These are phyloP conservation scores for Macroramphosus scolopax DNA, from an alignment of 2,797 vertebrate species.

Conservation along the genomic window DNA sequence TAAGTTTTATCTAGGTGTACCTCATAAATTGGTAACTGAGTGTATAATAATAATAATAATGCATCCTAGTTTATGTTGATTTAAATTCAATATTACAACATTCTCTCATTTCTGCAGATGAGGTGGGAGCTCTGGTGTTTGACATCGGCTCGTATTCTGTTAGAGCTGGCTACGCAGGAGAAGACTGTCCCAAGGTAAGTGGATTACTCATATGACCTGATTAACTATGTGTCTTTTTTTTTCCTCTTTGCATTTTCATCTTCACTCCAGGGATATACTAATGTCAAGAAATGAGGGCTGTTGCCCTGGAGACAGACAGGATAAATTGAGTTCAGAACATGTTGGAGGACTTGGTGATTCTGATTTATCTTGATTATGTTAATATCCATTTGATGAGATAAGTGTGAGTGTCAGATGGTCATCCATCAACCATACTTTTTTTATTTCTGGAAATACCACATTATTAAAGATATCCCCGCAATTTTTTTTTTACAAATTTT, in stretches of 20 bases:
- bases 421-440: not conserved
- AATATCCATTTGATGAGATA: slow-evolving; percentile 12
- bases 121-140: slow-evolving; percentile 97
- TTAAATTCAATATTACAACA: not conserved
- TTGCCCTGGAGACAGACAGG: slow-evolving; percentile 49
- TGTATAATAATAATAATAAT: too few species aligned
- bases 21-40: too few species aligned
- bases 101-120: slow-evolving; percentile 80
- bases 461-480: not conserved
- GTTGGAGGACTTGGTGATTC: slow-evolving; percentile 35
- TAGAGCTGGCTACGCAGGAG: slow-evolving; percentile 96
- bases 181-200: slow-evolving; percentile 97
- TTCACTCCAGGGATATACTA: slow-evolving; percentile 30
- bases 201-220: slow-evolving; percentile 49
- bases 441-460: not conserved
- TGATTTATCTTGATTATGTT: slow-evolving; percentile 20
- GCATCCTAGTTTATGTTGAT: too few species aligned
- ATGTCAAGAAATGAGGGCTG: slow-evolving; percentile 61
- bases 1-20: too few species aligned
- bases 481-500: too few species aligned
- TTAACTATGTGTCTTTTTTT: slow-evolving; percentile 48
- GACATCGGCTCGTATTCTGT: slow-evolving; percentile 98
- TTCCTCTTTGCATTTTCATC: slow-evolving; percentile 40
- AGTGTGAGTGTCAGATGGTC: not conserved
- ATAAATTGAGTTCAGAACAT: slow-evolving; percentile 56